phyloP scores from a whole-genome alignment of 2,797 vertebrate species.

The Dryobates pubescens region DNA sequence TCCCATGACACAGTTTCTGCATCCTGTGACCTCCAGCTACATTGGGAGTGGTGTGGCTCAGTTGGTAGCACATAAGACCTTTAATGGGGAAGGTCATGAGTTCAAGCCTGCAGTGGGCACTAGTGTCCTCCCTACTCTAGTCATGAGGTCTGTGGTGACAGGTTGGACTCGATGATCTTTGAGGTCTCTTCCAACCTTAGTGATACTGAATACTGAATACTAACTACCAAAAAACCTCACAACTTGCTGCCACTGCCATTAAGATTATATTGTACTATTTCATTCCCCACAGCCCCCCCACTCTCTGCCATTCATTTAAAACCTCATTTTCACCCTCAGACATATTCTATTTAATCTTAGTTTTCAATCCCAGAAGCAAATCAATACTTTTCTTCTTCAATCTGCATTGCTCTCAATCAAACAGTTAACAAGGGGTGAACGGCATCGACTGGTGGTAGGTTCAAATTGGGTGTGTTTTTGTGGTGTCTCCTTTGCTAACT shows the following conservation, averaged over 20 bases:
- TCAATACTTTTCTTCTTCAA: constrained; percentile 23
- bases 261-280: neutral
- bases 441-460: constrained; percentile 1
- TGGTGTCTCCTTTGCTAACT: constrained; percentile 23
- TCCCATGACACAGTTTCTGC: neutral
- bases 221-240: neutral
- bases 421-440: constrained; percentile 65
- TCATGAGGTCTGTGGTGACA: no score
- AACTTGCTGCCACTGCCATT: neutral
- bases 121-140: no score
- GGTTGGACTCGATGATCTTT: no score
- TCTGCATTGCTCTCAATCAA: constrained; percentile 59
- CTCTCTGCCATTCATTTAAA: constrained; percentile 20
- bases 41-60: no score
- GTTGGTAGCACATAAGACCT: no score
- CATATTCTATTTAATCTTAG: constrained; percentile 44
- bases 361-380: constrained; percentile 60
- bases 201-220: no score
- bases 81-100: no score
- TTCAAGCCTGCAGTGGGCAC: no score
- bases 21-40: neutral
- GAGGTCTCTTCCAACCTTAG: no score
- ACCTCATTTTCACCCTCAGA: constrained; percentile 25
- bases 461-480: neutral
- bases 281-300: constrained; percentile 14